phyloP scores from a whole-genome alignment of 1,140 invertebrate species.

The Papilio dardanus region DNA sequence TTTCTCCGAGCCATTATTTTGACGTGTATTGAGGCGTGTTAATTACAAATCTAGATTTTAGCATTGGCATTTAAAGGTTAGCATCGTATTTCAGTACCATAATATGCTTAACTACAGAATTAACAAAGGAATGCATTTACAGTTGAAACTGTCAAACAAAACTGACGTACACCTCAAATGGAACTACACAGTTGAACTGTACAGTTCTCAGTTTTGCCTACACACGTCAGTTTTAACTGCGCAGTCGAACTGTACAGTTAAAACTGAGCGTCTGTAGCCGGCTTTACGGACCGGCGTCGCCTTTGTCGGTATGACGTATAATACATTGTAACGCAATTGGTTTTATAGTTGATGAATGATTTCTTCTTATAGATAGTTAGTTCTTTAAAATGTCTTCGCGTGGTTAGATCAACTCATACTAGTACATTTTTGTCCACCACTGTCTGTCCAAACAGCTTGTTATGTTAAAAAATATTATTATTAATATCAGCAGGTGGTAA shows the following conservation, averaged over 20 bases:
- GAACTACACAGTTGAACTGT: no score
- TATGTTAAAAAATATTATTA: background rate
- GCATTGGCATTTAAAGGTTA: background rate
- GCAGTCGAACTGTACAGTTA: no score
- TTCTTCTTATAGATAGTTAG: background rate
- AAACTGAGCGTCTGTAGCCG: no score
- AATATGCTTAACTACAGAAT: background rate
- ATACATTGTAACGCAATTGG: background rate
- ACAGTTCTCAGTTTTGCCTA: no score
- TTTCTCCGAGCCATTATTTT: constrained; percentile 12
- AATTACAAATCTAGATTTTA: constrained; percentile 3
- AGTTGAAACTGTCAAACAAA: no score
- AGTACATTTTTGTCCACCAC: background rate
- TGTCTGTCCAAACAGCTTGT: background rate
- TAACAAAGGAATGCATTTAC: constrained; percentile 4
- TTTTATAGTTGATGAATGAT: background rate
- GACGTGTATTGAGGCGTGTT: constrained; percentile 14
- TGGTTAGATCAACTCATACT: no score
- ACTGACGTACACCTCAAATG: no score
- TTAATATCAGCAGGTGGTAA: background rate
- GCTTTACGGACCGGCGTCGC: background rate
- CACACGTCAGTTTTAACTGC: no score
- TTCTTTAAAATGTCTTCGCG: background rate
- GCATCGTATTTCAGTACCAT: background rate
- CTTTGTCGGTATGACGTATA: background rate